Percentiles rank a stretch among this genome's conserved stretches.
Evolutionary conservation across 2,113 vertebrate species (phyloP).

Genomic region (Neolamprologus modestus): DNA sequence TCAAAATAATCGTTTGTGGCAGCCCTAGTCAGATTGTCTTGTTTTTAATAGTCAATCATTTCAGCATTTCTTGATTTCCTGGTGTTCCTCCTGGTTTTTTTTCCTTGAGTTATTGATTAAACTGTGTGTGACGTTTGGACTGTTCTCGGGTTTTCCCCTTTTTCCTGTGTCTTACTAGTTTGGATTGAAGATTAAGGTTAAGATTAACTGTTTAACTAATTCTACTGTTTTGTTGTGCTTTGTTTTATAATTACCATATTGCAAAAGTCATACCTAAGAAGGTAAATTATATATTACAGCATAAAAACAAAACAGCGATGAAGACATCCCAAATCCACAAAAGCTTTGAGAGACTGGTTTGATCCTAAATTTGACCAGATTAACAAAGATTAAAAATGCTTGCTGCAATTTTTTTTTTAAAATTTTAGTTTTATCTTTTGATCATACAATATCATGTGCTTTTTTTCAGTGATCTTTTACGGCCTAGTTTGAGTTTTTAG

Average conservation of each 20-base stretch:
- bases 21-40: not conserved
- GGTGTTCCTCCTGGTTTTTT: not conserved
- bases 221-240: not conserved
- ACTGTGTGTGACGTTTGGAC: not conserved
- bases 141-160: not conserved
- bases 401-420: fast-evolving
- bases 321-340: fast-evolving
- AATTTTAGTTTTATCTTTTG: fast-evolving
- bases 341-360: not conserved
- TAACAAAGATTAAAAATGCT: fast-evolving
- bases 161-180: fast-evolving
- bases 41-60: not conserved
- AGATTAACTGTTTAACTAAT: not conserved
- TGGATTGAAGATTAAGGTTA: not conserved
- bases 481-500: fast-evolving
- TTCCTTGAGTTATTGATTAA: not conserved
- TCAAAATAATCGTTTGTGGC: too few species aligned
- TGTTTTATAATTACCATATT: not conserved
- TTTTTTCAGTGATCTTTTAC: not conserved
- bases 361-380: not conserved
- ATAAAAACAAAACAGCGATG: not conserved
- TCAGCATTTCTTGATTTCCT: not conserved
- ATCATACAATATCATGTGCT: not conserved
- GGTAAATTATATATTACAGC: not conserved
- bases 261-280: not conserved